These are phyloP conservation scores for Hydra vulgaris DNA, from an alignment of 30 jellyfish, hydroid and myxozoan species.

Conservation along the genomic window DNA sequence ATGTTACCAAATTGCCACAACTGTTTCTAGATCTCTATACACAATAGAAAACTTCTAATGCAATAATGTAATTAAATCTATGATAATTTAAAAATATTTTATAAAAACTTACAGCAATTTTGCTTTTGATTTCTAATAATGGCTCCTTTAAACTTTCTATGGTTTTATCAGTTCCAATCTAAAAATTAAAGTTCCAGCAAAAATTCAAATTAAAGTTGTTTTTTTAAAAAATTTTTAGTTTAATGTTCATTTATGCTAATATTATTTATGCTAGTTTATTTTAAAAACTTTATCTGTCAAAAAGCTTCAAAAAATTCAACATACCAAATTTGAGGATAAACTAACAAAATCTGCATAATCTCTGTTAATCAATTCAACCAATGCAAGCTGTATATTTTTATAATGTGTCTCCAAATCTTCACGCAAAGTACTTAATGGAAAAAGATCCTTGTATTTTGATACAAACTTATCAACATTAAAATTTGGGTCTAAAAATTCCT, in stretches of 20 bases:
- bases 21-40: too few species aligned
- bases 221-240: too few species aligned
- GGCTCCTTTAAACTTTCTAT: slow-evolving; percentile 57
- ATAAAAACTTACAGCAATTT: slow-evolving; percentile 45
- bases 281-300: neutral
- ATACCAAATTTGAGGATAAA: slow-evolving; percentile 75
- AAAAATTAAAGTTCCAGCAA: too few species aligned
- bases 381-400: slow-evolving; percentile 74
- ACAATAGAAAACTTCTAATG: too few species aligned
- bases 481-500: slow-evolving; percentile 38
- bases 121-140: slow-evolving; percentile 48
- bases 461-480: slow-evolving; percentile 78
- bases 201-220: too few species aligned
- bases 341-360: slow-evolving; percentile 94
- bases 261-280: too few species aligned
- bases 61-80: too few species aligned
- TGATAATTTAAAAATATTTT: too few species aligned
- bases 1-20: too few species aligned
- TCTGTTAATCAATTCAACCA: slow-evolving; percentile 66
- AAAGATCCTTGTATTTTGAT: slow-evolving; percentile 68
- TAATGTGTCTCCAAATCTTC: slow-evolving; percentile 80
- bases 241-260: too few species aligned
- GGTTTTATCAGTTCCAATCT: slow-evolving; percentile 92
- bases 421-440: slow-evolving; percentile 48
- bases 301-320: too few species aligned